Percentiles rank a stretch among this genome's conserved stretches.
Evolutionary conservation across 2,797 vertebrate genomes (phyloP).

Genomic region (Nyctalus aviator): DNA sequence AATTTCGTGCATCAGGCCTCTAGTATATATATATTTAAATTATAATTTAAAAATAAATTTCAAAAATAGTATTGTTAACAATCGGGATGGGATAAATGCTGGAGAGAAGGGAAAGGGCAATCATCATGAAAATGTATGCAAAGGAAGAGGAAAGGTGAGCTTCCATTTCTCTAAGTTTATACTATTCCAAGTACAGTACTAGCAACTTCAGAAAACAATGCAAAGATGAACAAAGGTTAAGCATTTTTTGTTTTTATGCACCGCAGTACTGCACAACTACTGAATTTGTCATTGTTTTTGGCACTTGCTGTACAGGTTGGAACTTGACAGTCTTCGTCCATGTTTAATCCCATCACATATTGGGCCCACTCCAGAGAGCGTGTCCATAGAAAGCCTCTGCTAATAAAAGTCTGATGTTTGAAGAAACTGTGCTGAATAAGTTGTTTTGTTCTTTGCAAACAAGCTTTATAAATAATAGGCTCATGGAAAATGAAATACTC

Average conservation of each 20-base stretch:
- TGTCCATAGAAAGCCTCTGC: neutral
- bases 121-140: neutral
- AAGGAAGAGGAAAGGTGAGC: neutral
- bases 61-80: neutral
- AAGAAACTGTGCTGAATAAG: neutral
- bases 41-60: no score
- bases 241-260: neutral
- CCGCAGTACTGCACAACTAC: no score
- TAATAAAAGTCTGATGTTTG: neutral
- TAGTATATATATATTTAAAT: no score
- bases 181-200: neutral
- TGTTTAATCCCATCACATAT: neutral
- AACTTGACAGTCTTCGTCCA: neutral
- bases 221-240: neutral
- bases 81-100: neutral
- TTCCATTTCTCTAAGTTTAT: neutral
- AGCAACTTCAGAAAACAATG: neutral
- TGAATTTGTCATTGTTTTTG: neutral
- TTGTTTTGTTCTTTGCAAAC: neutral
- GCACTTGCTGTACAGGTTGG: constrained; percentile 16
- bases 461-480: neutral
- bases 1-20: no score
- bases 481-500: constrained; percentile 10
- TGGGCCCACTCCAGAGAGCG: neutral
- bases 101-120: neutral